Percentiles rank a stretch among this genome's conserved stretches.
These are phyloP conservation scores for Oriolus oriolus DNA, from an alignment of 2,113 vertebrate species.

Conservation along the genomic window DNA sequence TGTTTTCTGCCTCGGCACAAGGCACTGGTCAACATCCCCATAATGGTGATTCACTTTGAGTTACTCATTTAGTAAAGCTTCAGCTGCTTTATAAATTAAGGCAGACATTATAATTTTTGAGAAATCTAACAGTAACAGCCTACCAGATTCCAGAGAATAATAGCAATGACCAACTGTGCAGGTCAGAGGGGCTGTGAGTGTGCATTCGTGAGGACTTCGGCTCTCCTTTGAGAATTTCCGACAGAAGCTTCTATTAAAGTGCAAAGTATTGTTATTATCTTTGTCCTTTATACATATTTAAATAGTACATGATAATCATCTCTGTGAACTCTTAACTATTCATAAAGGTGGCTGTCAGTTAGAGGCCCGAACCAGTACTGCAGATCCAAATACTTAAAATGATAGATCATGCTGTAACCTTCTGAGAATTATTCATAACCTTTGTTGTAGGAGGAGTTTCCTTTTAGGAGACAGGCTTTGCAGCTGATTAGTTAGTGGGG, in stretches of 20 bases:
- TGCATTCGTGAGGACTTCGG: background rate
- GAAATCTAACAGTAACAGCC: background rate
- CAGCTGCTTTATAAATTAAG: background rate
- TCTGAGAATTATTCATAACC: constrained; percentile 43
- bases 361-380: constrained; percentile 51
- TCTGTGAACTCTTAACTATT: constrained; percentile 71
- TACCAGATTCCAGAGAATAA: constrained; percentile 14
- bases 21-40: background rate
- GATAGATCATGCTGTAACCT: constrained; percentile 49
- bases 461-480: background rate
- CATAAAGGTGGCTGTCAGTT: constrained; percentile 69
- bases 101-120: background rate
- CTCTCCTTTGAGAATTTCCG: constrained; percentile 56
- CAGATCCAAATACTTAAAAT: constrained; percentile 51
- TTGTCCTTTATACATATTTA: constrained; percentile 73
- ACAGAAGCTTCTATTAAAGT: constrained; percentile 64
- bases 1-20: background rate
- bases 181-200: constrained; percentile 38
- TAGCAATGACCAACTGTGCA: constrained; percentile 24
- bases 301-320: constrained; percentile 72
- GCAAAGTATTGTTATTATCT: constrained; percentile 71
- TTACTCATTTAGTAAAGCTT: background rate
- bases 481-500: background rate
- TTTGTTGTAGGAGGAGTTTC: constrained; percentile 20
- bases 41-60: background rate